phyloP scores from a whole-genome alignment of 2,797 vertebrate species.

The Diglossa cyanea region DNA sequence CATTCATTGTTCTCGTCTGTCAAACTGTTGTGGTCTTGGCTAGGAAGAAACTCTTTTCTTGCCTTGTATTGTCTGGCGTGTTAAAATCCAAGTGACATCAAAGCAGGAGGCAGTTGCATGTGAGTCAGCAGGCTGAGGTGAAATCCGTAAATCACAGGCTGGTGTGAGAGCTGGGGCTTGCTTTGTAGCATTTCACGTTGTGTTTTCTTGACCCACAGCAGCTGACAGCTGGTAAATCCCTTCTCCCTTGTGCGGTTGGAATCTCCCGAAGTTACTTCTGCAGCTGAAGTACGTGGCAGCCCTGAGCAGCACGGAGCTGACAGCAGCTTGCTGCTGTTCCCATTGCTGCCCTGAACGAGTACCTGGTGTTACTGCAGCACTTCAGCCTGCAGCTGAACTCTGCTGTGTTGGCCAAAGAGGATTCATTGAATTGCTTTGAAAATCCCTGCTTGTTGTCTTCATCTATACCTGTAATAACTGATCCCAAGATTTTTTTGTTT shows the following conservation, averaged over 20 bases:
- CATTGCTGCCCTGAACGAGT: fast-evolving
- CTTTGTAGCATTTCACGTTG: background rate
- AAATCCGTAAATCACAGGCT: background rate
- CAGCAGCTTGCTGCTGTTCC: background rate
- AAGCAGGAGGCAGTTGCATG: background rate
- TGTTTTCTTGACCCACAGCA: background rate
- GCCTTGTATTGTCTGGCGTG: background rate
- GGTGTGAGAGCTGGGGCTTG: background rate
- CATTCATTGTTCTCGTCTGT: background rate
- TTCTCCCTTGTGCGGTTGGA: background rate
- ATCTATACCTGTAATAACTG: background rate
- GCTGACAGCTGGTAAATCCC: background rate
- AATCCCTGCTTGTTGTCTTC: background rate
- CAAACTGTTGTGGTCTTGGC: background rate
- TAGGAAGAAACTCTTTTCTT: background rate
- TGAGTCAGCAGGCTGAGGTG: background rate
- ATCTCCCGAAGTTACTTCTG: background rate
- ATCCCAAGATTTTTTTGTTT: background rate
- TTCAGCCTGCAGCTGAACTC: background rate
- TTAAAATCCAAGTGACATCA: background rate
- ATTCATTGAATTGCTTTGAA: background rate
- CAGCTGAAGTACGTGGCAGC: background rate
- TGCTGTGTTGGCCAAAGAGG: background rate
- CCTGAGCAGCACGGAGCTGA: background rate
- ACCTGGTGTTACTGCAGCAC: background rate